Base-by-base conservation (phyloP, 2,797 vertebrate species). In the Onychomys arenicola region DNA sequence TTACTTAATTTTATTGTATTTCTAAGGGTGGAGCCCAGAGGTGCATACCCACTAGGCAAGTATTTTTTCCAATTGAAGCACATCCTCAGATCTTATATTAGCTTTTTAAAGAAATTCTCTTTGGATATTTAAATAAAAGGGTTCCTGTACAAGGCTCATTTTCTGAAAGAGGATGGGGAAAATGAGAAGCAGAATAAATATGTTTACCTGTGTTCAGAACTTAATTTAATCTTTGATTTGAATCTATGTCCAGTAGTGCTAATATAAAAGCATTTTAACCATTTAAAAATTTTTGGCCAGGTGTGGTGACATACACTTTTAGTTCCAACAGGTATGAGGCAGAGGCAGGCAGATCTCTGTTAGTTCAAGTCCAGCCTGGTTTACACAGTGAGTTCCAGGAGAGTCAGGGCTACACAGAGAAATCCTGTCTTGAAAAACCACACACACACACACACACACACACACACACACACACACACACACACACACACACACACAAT, bases 51-150 rank as follows among this genome's bases (percentile, higher is more conserved):
- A 57, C 1, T 13, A n/a, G 65, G 12, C 77, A 71, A 40, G 29
- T 67, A 21, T 67, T 71, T 23, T 23, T 17, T 25, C 5, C 19
- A 73, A 9, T 32, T 46, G 29, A 91, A 34, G 43, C 52, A 57
- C 21, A 57, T 25, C n/a, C 27, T 55, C 27, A 69, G 12, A 37
- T n/a, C 49, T 90, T 32, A 1, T 21, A 4, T 37, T 91, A 14
- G 7, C 29, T 32, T 34, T 7, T 27, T 84, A 43, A 2, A 69
- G 19, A 75, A 6, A 57, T 90, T 97, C n/a, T 94, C 25, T 27
- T 93, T 71, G 92, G 43, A 40, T 95, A 16, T 55, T 75, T 81
- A 90, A 85, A 93, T 83, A 40, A 67, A 82, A 91, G 63, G 25
- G 2, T 78, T 80, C 25, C 5, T n/a, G 0, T 93, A 8, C 77